These are phyloP conservation scores for Anthophora plumipes DNA, from an alignment of 2,888 invertebrate species.

Conservation along the genomic window DNA sequence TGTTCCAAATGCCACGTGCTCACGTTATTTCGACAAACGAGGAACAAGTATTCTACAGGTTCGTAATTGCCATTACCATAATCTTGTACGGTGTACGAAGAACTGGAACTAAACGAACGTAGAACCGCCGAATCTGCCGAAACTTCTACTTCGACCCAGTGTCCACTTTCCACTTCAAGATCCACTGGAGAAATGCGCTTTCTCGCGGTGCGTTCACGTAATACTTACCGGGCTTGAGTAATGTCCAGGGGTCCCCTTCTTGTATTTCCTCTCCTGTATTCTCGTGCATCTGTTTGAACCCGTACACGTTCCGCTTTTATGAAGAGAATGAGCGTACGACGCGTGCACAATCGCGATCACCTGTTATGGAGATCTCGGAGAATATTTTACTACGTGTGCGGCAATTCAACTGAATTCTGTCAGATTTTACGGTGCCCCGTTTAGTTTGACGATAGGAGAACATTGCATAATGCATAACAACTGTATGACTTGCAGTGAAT, in stretches of 20 bases:
- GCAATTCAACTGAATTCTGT: background rate
- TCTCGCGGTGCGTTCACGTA: slow-evolving; percentile 78
- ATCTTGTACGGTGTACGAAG: background rate
- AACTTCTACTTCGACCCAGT: slow-evolving; percentile 18
- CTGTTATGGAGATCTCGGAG: background rate
- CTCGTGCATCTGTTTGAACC: slow-evolving; percentile 10
- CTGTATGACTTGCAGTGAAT: too few species aligned
- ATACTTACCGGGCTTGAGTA: slow-evolving; percentile 66
- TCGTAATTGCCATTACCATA: slow-evolving; percentile 13
- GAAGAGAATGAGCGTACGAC: background rate
- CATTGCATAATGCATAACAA: too few species aligned
- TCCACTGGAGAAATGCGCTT: slow-evolving; percentile 80
- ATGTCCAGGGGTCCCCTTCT: slow-evolving; percentile 20
- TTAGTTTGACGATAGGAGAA: too few species aligned
- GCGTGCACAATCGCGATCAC: background rate
- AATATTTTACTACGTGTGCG: background rate
- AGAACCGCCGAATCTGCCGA: background rate
- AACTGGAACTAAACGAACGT: background rate
- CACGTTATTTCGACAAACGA: too few species aligned
- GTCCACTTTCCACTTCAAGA: slow-evolving; percentile 68
- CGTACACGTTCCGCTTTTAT: slow-evolving; percentile 14
- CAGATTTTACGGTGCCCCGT: too few species aligned
- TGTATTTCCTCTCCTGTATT: background rate
- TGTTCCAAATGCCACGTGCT: background rate
- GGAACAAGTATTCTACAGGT: background rate